Percentiles rank a stretch among this genome's conserved stretches.
phyloP scores from a whole-genome alignment of 2,797 vertebrate species.

The Semotilus atromaculatus region DNA sequence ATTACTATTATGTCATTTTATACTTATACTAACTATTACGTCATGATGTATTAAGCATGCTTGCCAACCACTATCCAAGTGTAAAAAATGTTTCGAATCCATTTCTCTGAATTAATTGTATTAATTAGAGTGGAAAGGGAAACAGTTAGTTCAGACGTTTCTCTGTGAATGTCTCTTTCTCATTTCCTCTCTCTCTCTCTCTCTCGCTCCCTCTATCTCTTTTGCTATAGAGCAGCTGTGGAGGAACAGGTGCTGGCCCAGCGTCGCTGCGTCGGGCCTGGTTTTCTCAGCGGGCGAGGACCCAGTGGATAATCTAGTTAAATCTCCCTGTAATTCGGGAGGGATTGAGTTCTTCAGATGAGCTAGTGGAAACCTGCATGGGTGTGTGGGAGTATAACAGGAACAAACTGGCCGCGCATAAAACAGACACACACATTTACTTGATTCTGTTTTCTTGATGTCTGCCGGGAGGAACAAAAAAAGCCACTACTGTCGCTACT shows the following conservation, averaged over 20 bases:
- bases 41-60: conserved; percentile 57
- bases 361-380: conserved; percentile 80
- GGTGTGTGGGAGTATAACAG: conserved; percentile 75
- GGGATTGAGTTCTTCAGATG: conserved; percentile 84
- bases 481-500: conserved; percentile 25
- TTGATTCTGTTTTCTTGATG: conserved; percentile 55
- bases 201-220: conserved; percentile 53
- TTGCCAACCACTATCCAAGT: not conserved
- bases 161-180: conserved; percentile 33
- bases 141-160: conserved; percentile 46
- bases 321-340: conserved; percentile 85
- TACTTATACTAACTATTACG: conserved; percentile 66
- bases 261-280: conserved; percentile 79
- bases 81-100: not conserved
- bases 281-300: conserved; percentile 78
- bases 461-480: conserved; percentile 8
- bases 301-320: conserved; percentile 77
- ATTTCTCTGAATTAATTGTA: conserved; percentile 39
- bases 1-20: conserved; percentile 66
- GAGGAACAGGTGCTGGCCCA: conserved; percentile 80
- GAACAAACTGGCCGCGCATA: conserved; percentile 70
- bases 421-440: conserved; percentile 69
- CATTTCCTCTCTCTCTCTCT: conserved; percentile 46
- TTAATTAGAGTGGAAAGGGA: conserved; percentile 50
- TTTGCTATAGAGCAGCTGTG: conserved; percentile 63